Base-by-base conservation (phyloP, 2,888 invertebrate species). In the Vanessa cardui region DNA sequence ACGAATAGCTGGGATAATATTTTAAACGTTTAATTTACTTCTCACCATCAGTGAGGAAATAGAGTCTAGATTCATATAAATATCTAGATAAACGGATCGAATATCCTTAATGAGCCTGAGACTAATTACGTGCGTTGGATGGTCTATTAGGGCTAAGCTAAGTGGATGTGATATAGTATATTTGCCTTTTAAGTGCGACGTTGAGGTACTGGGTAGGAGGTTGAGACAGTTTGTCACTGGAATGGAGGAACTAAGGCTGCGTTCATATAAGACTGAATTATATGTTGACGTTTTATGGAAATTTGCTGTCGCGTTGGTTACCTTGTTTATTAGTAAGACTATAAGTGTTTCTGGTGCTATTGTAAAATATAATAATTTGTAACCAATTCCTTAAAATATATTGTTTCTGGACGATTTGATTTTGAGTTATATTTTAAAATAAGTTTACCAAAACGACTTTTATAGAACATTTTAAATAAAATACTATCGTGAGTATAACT, bases 161-260 rank as follows among this genome's bases (percentile, higher is more conserved):
- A 58, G 54, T 62, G 63, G 60, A 58, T 67, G 71, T 68, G 66
- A 74, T 74, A 66, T 68, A 66, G 56, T 72, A 68, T 73, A 75
- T 73, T 70, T 60, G 72, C 74, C 73, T 73, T 75, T 72, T 73
- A 73, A 73, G 78, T 74, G 75, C 71, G 81, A 82, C 82, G 73
- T 78, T 80, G 82, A 82, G 73, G 74, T 73, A 77, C 67, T 69
- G 75, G 69, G 68, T 74, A 71, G 73, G 70, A 72, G 69, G 61
- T 69, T 64, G 50, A 52, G 47, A 58, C 44, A 39, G 49, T 65
- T 68, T 60, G 62, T 60, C 59, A 62, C 31, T 56, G 15, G 20
- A 54, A 33, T 63, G 20, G 20, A 50, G 47, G 44, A 56, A 52
- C 39, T 31, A 65, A 31, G 20, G 33, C 21, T 59, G 0, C 59